These are phyloP conservation scores for Drosophila eugracilis DNA, from an alignment of 1,140 invertebrate species.

Conservation along the genomic window DNA sequence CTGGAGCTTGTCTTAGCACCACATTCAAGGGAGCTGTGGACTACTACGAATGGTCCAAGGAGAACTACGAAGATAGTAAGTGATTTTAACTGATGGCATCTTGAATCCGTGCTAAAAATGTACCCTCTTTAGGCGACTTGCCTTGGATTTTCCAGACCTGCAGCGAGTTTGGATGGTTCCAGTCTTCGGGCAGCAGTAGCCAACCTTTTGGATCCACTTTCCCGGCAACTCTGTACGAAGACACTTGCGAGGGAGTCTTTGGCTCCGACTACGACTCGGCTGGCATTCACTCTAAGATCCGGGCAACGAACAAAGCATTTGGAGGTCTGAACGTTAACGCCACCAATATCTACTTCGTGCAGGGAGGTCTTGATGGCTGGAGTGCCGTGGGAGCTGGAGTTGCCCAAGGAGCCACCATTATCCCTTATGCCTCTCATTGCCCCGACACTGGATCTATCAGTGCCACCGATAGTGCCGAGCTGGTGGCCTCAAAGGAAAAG, in stretches of 20 bases:
- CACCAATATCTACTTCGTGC: conserved; percentile 88
- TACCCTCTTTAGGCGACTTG: conserved; percentile 32
- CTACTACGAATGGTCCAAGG: conserved; percentile 63
- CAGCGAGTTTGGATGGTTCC: conserved; percentile 90
- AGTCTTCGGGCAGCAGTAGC: conserved; percentile 86
- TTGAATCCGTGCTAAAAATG: neutral
- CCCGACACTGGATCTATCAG: conserved; percentile 86
- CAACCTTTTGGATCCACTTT: conserved; percentile 88
- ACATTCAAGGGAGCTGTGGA: conserved; percentile 53
- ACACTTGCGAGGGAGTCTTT: conserved; percentile 89
- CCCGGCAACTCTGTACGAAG: conserved; percentile 86
- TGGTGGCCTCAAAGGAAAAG: conserved; percentile 79
- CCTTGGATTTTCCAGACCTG: conserved; percentile 90
- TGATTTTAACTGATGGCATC: neutral
- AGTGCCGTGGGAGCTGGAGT: conserved; percentile 86
- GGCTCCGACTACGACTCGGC: conserved; percentile 77
- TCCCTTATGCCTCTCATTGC: conserved; percentile 87
- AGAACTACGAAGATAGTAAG: conserved; percentile 61
- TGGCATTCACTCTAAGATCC: conserved; percentile 69
- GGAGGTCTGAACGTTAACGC: conserved; percentile 86
- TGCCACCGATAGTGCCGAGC: conserved; percentile 84
- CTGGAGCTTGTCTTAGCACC: conserved; percentile 44
- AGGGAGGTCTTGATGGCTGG: conserved; percentile 89
- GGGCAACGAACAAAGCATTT: conserved; percentile 87
- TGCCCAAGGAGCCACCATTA: conserved; percentile 58